Evolutionary conservation across 2,888 invertebrate genomes (phyloP), one percentile per base, ranked within the genome.

Genomic region (Lycophotia porphyrea): DNA sequence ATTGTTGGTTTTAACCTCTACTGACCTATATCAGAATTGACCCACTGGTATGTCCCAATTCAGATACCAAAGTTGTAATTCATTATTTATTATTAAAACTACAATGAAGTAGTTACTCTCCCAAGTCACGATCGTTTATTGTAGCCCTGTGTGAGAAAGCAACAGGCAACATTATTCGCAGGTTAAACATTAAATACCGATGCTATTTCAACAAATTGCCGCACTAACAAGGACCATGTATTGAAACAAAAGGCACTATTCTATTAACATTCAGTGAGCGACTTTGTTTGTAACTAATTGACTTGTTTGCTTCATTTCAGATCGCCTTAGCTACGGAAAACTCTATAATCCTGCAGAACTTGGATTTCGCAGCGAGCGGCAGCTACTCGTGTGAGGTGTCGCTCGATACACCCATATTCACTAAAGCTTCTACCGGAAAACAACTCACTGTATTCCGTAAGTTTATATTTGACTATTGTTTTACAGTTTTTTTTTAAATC

Each of bases 371-470:
- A 75, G 98, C 98, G 78, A 97, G 97, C 82, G 98, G 97, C 85
- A 96, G 95, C 84, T 98, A 98, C 94, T 97, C 97, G 68, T 98
- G 98, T 91, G 97, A 97, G 89, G 98, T 98, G 52, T 97, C 98
- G 74, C 97, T 97, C 91, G 97, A 97, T 91, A 97, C 97, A 61
- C 98, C 98, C 82, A 98, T 98, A 93, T 98, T 97, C 95, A 97
- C 97, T 74, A 97, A 98, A 93, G 97, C 97, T 79, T 98, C 98
- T 64, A 97, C 97, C 77, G 97, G 97, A 89, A 97, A 97, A 92
- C 97, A 97, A 90, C 97, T 98, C 87, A 97, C 97, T 86, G 98
- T 98, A 82, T 98, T 98, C 94, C 97, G 98, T 98, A 94, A 97
- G 97, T 97, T 84, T 63, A 42, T 68, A 34, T 67, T 69, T 69